phyloP scores from a whole-genome alignment of 1,140 invertebrate genomes.

The Drosophila nigromelanica region DNA sequence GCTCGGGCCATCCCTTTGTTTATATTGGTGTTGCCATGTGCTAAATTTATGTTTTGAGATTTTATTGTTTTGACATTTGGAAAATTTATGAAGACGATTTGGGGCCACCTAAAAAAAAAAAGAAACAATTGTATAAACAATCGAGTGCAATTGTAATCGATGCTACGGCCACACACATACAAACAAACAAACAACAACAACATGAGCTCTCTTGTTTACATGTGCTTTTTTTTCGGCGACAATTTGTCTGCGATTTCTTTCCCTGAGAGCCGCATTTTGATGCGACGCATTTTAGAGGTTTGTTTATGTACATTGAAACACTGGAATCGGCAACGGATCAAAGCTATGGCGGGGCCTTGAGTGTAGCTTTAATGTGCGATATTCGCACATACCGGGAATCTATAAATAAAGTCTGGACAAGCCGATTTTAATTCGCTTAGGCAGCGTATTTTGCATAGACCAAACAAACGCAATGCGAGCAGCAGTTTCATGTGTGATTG shows the following conservation, averaged over 20 bases:
- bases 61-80: constrained; percentile 64
- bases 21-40: constrained; percentile 31
- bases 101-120: constrained; percentile 35
- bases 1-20: constrained; percentile 17
- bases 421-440: constrained; percentile 10
- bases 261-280: not conserved
- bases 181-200: constrained; percentile 6
- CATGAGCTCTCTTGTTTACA: constrained; percentile 16
- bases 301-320: constrained; percentile 38
- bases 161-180: constrained; percentile 26
- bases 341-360: constrained; percentile 21
- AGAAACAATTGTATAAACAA: constrained; percentile 48
- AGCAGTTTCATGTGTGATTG: constrained; percentile 1
- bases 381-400: constrained; percentile 6
- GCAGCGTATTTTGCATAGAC: not conserved
- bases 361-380: not conserved
- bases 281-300: constrained; percentile 9
- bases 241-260: constrained; percentile 65
- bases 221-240: constrained; percentile 52
- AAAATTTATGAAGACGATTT: constrained; percentile 63
- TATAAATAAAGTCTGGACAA: constrained; percentile 35
- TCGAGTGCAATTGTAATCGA: constrained; percentile 71
- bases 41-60: constrained; percentile 36
- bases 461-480: constrained; percentile 7
- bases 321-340: constrained; percentile 34